Percentiles rank a stretch among this genome's conserved stretches.
Conservation (phyloP, 2,797 vertebrate species). For the Aeoliscus strigatus region DNA sequence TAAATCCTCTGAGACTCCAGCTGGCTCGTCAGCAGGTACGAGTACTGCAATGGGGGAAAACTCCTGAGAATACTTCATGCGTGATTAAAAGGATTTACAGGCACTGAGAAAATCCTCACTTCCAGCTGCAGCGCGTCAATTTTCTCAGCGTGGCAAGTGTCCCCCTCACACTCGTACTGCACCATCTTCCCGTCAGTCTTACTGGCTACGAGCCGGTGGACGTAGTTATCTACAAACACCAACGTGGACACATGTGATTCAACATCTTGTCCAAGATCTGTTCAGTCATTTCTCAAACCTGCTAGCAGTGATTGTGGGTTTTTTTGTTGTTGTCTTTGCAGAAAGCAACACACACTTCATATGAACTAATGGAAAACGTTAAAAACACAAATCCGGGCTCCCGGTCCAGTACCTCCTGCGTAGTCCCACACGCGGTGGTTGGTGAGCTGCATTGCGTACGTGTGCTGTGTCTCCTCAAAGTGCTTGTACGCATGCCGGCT, state of each 20-base stretch:
- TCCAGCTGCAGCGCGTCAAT: constrained; percentile 94
- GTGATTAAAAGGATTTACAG: no score
- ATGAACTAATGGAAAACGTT: no score
- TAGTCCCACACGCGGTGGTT: constrained; percentile 99
- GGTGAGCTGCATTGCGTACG: constrained; percentile 97
- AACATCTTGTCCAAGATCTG: no score
- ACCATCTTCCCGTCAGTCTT: constrained; percentile 98
- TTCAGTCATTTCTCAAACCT: no score
- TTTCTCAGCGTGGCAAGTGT: constrained; percentile 94
- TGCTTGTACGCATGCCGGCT: constrained; percentile 96
- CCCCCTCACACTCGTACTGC: constrained; percentile 95
- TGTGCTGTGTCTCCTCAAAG: constrained; percentile 98
- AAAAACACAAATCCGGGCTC: background rate
- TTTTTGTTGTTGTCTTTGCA: no score
- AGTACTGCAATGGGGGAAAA: constrained; percentile 76
- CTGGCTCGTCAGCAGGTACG: constrained; percentile 94
- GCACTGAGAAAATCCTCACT: constrained; percentile 60
- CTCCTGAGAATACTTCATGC: background rate
- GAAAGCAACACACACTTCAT: no score
- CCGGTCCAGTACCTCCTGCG: constrained; percentile 80
- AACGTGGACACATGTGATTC: background rate
- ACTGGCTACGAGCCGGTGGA: constrained; percentile 95
- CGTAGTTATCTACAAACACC: constrained; percentile 87
- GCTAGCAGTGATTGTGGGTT: no score
- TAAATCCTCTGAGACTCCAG: constrained; percentile 96